Conservation (phyloP, 2,888 invertebrate genomes). For the Globia sparganii region DNA sequence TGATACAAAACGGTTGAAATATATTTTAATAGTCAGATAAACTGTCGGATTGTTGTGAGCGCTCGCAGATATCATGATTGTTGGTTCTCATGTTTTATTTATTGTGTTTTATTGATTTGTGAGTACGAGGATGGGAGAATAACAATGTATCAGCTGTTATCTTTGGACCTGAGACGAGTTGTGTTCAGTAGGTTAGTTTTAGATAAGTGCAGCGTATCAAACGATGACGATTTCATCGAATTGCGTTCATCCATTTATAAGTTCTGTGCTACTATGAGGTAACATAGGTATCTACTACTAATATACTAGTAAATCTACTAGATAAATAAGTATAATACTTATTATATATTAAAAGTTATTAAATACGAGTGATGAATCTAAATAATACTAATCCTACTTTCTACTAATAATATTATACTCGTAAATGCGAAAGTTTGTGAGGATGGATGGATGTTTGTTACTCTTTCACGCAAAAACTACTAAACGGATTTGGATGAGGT, state of each 20-base stretch:
- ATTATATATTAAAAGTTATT: neutral
- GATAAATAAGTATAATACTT: neutral
- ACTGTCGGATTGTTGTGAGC: slow-evolving; percentile 61
- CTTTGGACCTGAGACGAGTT: neutral
- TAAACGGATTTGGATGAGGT: no score
- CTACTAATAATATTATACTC: no score
- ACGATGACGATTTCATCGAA: neutral
- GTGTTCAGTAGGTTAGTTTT: slow-evolving; percentile 5
- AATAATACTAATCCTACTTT: no score
- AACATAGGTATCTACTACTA: neutral
- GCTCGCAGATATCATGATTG: slow-evolving; percentile 52
- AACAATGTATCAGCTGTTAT: slow-evolving; percentile 38
- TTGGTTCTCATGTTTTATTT: slow-evolving; percentile 47
- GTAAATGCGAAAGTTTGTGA: no score
- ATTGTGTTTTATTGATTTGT: slow-evolving; percentile 52
- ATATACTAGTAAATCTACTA: neutral
- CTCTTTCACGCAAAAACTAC: no score
- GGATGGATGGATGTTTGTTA: no score
- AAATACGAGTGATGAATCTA: neutral
- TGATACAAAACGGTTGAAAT: slow-evolving; percentile 67
- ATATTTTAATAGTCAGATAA: slow-evolving; percentile 70
- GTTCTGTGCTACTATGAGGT: neutral
- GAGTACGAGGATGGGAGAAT: slow-evolving; percentile 10
- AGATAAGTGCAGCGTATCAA: neutral
- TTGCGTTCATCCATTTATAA: neutral